Evolutionary conservation across 2,888 invertebrate genomes (phyloP).

Genomic region (Calameuta filiformis): DNA sequence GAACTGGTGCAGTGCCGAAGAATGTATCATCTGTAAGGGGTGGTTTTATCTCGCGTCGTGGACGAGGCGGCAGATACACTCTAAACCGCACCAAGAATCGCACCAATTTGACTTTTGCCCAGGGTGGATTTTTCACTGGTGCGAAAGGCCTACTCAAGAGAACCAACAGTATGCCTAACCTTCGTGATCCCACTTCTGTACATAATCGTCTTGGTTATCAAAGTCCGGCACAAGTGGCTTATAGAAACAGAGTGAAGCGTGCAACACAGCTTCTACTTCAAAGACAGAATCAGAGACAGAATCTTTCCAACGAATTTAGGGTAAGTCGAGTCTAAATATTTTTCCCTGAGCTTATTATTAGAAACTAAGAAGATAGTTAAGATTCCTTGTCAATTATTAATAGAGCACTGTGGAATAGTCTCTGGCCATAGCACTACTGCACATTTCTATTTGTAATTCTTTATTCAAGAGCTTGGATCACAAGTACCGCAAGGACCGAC

Average conservation of each 20-base stretch:
- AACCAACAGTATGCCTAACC: constrained; percentile 58
- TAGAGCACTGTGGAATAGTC: background rate
- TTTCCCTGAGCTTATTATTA: background rate
- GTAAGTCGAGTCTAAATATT: constrained; percentile 35
- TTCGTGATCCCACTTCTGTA: constrained; percentile 60
- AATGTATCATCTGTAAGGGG: constrained; percentile 34
- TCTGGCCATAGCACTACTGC: background rate
- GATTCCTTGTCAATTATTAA: background rate
- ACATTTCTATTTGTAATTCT: background rate
- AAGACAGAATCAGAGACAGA: constrained; percentile 53
- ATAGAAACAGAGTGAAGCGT: constrained; percentile 60
- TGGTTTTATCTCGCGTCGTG: constrained; percentile 41
- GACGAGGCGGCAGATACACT: constrained; percentile 42
- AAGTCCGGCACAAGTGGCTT: constrained; percentile 60
- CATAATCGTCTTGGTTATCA: constrained; percentile 62
- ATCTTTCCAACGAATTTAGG: constrained; percentile 50
- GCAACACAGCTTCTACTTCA: constrained; percentile 58
- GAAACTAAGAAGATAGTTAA: background rate
- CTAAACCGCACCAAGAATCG: constrained; percentile 57
- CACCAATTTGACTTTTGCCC: constrained; percentile 44
- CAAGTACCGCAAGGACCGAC: background rate
- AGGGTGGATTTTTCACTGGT: constrained; percentile 45
- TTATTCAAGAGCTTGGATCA: background rate
- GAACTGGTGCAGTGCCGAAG: constrained; percentile 29
- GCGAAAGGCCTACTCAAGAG: constrained; percentile 48